These are phyloP conservation scores for Bruchidius siliquastri DNA, from an alignment of 2,888 invertebrate species.

Conservation along the genomic window DNA sequence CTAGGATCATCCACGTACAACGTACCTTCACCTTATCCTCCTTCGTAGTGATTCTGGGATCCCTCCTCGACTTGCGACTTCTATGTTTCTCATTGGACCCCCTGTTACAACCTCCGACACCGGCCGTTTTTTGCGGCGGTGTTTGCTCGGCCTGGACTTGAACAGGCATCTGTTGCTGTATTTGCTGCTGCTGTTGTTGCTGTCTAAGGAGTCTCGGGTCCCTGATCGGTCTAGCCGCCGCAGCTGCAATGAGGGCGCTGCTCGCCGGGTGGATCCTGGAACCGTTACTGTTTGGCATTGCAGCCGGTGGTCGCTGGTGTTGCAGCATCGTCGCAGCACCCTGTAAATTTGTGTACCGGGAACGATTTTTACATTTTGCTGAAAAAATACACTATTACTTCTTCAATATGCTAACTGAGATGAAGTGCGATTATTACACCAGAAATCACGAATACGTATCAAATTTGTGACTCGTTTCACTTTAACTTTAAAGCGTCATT, in stretches of 20 bases:
- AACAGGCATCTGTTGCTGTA: not conserved
- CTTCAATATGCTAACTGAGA: too few relatives aligned
- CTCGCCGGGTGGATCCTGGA: slow-evolving; percentile 54
- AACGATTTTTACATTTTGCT: too few relatives aligned
- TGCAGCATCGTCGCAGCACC: slow-evolving; percentile 15
- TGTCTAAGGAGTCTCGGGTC: slow-evolving; percentile 43
- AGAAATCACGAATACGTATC: too few relatives aligned
- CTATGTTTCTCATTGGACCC: not conserved
- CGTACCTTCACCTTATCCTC: slow-evolving; percentile 1
- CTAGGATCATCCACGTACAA: too few relatives aligned
- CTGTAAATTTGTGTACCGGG: slow-evolving; percentile 15
- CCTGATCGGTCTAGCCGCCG: slow-evolving; percentile 36
- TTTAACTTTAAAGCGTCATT: too few relatives aligned
- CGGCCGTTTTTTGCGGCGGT: not conserved
- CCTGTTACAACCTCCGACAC: not conserved
- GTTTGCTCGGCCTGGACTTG: slow-evolving; percentile 28
- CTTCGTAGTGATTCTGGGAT: not conserved
- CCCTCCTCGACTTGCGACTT: not conserved
- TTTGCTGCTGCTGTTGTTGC: slow-evolving; percentile 27
- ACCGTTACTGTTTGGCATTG: slow-evolving; percentile 21
- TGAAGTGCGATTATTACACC: too few relatives aligned
- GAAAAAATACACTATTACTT: too few relatives aligned
- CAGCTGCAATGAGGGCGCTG: slow-evolving; percentile 40
- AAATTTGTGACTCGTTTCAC: too few relatives aligned
- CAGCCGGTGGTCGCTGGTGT: slow-evolving; percentile 7